Evolutionary conservation across 2,113 vertebrate genomes (phyloP), one percentile per base, ranked within the genome.

Genomic region (Sisor rabdophorus): DNA sequence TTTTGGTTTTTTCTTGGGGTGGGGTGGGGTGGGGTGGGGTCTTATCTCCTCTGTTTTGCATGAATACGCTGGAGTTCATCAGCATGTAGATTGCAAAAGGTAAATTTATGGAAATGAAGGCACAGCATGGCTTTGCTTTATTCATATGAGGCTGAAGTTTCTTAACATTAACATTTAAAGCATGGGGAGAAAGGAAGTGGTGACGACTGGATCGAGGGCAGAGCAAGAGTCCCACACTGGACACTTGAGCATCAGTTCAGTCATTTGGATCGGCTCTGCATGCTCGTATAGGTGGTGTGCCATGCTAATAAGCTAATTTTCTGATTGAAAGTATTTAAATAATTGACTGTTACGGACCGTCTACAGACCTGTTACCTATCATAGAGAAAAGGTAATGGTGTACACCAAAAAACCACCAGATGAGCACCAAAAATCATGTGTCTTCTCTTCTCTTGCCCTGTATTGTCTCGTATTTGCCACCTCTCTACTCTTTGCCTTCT

Each of bases 71-170:
- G 69, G 75, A 86, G 80, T 88, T 89, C 83, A 90, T 91, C 87
- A 88, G 87, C 87, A 88, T 91, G 90, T 87, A 91, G 85, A 90
- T 90, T 87, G 84, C 88, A 81, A 69, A 87, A 88, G 89, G 86
- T 87, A 86, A 88, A 89, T 90, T 86, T 85, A 87, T 88, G 87
- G 75, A 87, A 88, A 92, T 91, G 78, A 82, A 68, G 76, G 83
- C 58, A 70, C 75, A 67, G 75, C 71, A 40, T 52, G 53, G 60
- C 12, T 53, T 69, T 52, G 47, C 72, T 71, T 58, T 67, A 81
- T 59, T 87, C 77, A 76, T 82, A 59, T 64, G 64, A 80, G 60
- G 78, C 73, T 76, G 80, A 70, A 73, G 79, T 74, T 26, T 20
- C 50, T 50, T 70, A 53, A 36, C 50, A 77, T 81, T 81, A 68